phyloP scores from a whole-genome alignment of 2,113 vertebrate genomes.

The Poecilia latipinna region DNA sequence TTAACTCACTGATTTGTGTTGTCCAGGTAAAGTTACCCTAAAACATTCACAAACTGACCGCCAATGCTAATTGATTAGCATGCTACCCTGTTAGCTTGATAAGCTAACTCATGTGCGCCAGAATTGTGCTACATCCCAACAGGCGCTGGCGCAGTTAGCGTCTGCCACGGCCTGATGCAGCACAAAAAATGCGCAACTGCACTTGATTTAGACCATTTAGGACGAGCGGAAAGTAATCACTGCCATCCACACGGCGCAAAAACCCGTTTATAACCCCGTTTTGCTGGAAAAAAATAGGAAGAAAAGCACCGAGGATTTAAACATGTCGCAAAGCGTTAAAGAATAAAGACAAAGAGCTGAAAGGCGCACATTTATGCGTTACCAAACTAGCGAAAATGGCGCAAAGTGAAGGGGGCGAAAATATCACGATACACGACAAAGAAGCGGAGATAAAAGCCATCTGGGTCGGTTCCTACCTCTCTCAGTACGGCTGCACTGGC shows the following conservation, averaged over 20 bases:
- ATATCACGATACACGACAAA: slow-evolving; percentile 42
- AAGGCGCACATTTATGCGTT: slow-evolving; percentile 79
- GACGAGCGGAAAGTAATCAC: background rate
- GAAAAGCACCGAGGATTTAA: background rate
- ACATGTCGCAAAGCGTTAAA: slow-evolving; percentile 46
- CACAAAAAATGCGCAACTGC: slow-evolving; percentile 75
- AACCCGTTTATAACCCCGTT: background rate
- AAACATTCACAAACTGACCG: slow-evolving; percentile 1
- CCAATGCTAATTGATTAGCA: slow-evolving; percentile 21
- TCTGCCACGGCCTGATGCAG: slow-evolving; percentile 74
- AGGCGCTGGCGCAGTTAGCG: slow-evolving; percentile 72
- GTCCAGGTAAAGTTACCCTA: slow-evolving; percentile 3
- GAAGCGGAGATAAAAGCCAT: background rate
- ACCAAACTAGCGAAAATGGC: slow-evolving; percentile 79
- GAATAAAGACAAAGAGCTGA: slow-evolving; percentile 79
- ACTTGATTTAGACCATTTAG: slow-evolving; percentile 58
- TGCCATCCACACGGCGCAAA: background rate
- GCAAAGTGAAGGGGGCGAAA: slow-evolving; percentile 68
- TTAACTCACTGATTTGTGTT: background rate
- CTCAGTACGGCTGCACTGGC: slow-evolving; percentile 67
- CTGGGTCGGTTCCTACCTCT: slow-evolving; percentile 70
- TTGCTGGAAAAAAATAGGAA: background rate
- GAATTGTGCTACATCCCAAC: slow-evolving; percentile 50
- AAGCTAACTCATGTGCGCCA: slow-evolving; percentile 77
- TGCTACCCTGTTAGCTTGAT: slow-evolving; percentile 59